Conservation (phyloP, 1,140 invertebrate species). For the Lutraria rhynchaena region DNA sequence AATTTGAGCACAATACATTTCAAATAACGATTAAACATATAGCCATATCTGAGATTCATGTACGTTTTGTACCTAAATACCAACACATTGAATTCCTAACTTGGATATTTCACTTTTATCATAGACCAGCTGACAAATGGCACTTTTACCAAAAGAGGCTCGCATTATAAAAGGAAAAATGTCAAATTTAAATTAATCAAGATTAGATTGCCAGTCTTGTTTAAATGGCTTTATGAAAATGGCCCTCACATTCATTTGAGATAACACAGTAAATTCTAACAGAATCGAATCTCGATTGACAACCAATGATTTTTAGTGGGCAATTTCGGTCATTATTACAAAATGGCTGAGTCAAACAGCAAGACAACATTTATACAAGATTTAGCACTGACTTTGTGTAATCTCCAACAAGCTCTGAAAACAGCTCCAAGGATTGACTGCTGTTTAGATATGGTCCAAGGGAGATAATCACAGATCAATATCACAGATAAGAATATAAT, state of each 20-base stretch:
- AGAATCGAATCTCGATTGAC: slow-evolving; percentile 13
- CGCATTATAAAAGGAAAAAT: slow-evolving; percentile 19
- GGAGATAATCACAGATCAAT: too few species aligned
- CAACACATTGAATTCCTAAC: too few species aligned
- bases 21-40: neutral
- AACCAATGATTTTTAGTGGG: slow-evolving; percentile 13
- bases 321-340: too few species aligned
- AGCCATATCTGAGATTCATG: too few species aligned
- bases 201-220: slow-evolving; percentile 39
- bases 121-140: slow-evolving; percentile 4
- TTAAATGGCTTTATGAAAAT: slow-evolving; percentile 21
- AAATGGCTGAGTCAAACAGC: too few species aligned
- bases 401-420: too few species aligned
- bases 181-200: slow-evolving; percentile 36
- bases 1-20: neutral
- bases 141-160: slow-evolving; percentile 5
- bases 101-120: slow-evolving; percentile 13
- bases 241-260: slow-evolving; percentile 3
- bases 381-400: too few species aligned
- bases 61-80: too few species aligned
- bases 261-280: slow-evolving; percentile 30
- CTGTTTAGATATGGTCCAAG: too few species aligned
- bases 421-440: too few species aligned
- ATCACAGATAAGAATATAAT: too few species aligned
- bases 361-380: too few species aligned